Conservation (phyloP, 1,140 invertebrate genomes). For the Neodiprion virginianus region DNA sequence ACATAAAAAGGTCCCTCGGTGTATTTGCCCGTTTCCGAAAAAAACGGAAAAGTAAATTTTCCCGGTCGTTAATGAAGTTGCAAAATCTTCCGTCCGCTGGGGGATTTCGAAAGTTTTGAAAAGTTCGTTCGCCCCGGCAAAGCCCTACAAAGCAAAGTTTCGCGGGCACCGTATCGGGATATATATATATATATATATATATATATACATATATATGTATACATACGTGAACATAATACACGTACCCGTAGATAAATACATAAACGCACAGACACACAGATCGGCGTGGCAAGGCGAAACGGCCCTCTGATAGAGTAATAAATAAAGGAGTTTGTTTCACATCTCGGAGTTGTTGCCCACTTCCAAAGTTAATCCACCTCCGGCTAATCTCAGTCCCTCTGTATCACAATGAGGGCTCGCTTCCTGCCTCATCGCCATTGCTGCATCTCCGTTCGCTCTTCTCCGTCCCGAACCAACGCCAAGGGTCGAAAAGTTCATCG, state of each 20-base stretch:
- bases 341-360: slow-evolving; percentile 6
- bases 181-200: too few species aligned
- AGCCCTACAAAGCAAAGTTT: neutral
- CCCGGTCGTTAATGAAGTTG: slow-evolving; percentile 1
- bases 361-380: slow-evolving; percentile 5
- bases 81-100: neutral
- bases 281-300: slow-evolving; percentile 8
- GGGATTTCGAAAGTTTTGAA: neutral
- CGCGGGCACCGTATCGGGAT: neutral
- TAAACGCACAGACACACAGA: too few species aligned
- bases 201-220: too few species aligned
- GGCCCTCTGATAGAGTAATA: neutral
- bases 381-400: neutral
- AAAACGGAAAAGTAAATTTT: neutral
- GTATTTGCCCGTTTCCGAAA: neutral
- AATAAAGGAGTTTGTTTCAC: slow-evolving; percentile 21
- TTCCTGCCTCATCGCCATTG: neutral
- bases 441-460: too few species aligned
- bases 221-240: too few species aligned
- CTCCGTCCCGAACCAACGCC: too few species aligned
- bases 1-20: neutral
- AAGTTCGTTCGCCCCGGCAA: neutral
- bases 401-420: neutral
- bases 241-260: too few species aligned
- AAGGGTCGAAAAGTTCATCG: too few species aligned